phyloP scores from a whole-genome alignment of 2,113 vertebrate species.

The Epinephelus lanceolatus region DNA sequence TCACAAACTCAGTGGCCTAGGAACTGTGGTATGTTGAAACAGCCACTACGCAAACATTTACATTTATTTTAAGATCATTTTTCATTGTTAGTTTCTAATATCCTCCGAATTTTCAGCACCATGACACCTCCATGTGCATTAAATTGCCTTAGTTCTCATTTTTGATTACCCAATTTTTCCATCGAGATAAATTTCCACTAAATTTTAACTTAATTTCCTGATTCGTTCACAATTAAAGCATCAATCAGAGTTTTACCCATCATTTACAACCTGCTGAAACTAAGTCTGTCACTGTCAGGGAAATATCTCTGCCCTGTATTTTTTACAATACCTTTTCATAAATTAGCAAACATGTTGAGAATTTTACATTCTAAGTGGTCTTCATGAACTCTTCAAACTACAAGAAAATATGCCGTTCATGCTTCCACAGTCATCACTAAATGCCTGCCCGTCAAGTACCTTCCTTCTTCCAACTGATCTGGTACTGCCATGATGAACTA shows the following conservation, averaged over 20 bases:
- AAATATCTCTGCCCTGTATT: too few relatives aligned
- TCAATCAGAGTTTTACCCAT: not conserved
- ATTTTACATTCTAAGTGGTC: not conserved
- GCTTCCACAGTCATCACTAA: not conserved
- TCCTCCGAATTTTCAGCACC: not conserved
- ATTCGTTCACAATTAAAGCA: not conserved
- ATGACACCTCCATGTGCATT: not conserved
- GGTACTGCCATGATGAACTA: not conserved
- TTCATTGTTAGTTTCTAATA: not conserved
- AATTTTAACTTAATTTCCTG: not conserved
- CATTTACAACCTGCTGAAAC: not conserved
- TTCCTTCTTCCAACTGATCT: not conserved
- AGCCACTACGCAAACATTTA: too few relatives aligned
- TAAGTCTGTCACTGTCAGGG: not conserved
- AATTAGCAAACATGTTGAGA: too few relatives aligned
- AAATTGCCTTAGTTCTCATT: not conserved
- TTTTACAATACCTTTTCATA: too few relatives aligned
- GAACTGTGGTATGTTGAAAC: too few relatives aligned
- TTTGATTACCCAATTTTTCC: not conserved
- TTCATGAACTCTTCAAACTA: not conserved
- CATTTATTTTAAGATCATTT: not conserved
- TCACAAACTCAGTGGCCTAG: too few relatives aligned
- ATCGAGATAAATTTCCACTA: not conserved
- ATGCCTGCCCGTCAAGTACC: not conserved
- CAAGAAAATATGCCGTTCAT: not conserved